Conservation (phyloP, 2,797 vertebrate genomes). For the Takifugu rubripes region DNA sequence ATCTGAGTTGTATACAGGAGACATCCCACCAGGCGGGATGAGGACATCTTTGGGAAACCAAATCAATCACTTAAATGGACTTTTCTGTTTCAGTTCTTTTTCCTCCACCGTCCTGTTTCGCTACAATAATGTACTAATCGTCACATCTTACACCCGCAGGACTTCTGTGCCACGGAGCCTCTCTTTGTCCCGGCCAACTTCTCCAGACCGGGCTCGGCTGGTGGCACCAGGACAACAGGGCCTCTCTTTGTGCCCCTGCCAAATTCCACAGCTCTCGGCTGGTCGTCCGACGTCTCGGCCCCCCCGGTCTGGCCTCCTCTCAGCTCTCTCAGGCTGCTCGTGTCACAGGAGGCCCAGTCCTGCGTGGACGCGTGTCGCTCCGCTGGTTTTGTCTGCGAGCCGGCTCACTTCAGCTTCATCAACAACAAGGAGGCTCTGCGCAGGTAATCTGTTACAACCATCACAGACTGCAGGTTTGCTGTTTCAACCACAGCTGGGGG, state of each 20-base stretch:
- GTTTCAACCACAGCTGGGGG: too few species aligned
- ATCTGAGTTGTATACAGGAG: too few species aligned
- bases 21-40: too few species aligned
- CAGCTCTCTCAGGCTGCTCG: conserved; percentile 80
- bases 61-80: too few species aligned
- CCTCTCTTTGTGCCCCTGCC: conserved; percentile 76
- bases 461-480: too few species aligned
- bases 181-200: conserved; percentile 61
- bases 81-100: too few species aligned
- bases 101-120: too few species aligned
- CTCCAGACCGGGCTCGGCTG: conserved; percentile 50
- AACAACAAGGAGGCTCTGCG: conserved; percentile 86
- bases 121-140: background rate
- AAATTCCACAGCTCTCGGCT: conserved; percentile 81
- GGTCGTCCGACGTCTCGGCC: conserved; percentile 69
- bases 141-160: conserved; percentile 46
- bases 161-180: conserved; percentile 68
- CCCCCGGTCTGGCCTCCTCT: conserved; percentile 81
- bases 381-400: conserved; percentile 84
- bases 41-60: too few species aligned
- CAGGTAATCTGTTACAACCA: conserved; percentile 65
- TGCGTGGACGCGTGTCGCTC: conserved; percentile 83
- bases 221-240: conserved; percentile 36
- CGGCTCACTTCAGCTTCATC: conserved; percentile 88
- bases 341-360: conserved; percentile 79